phyloP scores from a whole-genome alignment of 2,888 invertebrate species.

The Torymus auratus region DNA sequence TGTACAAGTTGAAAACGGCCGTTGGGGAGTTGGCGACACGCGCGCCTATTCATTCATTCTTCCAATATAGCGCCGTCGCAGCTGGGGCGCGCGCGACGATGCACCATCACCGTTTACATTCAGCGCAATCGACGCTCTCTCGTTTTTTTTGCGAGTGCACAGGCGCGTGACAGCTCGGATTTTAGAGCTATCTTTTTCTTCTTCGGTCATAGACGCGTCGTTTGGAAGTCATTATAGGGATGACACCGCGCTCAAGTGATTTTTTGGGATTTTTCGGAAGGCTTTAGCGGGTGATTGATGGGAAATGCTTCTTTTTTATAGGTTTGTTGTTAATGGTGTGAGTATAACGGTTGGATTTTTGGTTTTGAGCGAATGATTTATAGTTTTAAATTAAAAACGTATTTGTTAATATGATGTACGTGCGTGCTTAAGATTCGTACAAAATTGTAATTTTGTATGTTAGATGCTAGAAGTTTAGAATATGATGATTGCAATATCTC shows the following conservation, averaged over 20 bases:
- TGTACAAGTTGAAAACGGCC: constrained; percentile 67
- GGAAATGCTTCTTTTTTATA: background rate
- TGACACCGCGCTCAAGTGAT: background rate
- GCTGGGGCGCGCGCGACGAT: constrained; percentile 32
- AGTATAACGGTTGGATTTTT: too few relatives aligned
- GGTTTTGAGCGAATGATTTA: too few relatives aligned
- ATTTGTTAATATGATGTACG: too few relatives aligned
- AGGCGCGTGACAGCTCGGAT: background rate
- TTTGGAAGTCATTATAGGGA: constrained; percentile 8
- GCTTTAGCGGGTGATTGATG: background rate
- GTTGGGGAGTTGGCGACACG: constrained; percentile 68
- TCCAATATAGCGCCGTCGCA: constrained; percentile 41
- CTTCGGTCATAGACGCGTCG: background rate
- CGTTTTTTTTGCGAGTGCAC: background rate
- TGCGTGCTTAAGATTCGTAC: too few relatives aligned
- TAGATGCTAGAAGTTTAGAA: too few relatives aligned
- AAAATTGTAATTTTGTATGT: too few relatives aligned
- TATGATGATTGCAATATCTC: too few relatives aligned
- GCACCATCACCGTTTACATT: constrained; percentile 54
- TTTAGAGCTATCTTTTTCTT: background rate
- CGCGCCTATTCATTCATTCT: constrained; percentile 50
- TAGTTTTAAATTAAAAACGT: too few relatives aligned
- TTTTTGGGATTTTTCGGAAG: background rate
- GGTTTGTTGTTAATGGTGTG: too few relatives aligned
- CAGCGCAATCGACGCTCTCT: constrained; percentile 40